A percentile compares a stretch with the other conserved stretches of the same genome.
Conservation (phyloP, 2,797 vertebrate genomes). For the Amblyopsis hoosieri region DNA sequence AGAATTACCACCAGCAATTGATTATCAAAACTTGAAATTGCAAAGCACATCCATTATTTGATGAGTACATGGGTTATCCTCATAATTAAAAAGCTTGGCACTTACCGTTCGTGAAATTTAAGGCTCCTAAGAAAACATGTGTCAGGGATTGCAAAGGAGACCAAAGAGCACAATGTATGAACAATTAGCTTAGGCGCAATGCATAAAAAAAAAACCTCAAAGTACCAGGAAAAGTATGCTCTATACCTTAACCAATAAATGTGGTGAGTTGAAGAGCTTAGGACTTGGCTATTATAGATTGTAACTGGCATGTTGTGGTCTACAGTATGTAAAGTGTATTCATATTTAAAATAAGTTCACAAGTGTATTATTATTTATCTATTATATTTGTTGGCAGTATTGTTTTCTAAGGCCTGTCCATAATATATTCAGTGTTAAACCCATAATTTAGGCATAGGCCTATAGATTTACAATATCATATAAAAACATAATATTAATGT, state of each 20-base stretch:
- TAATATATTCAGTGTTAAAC: too few relatives aligned
- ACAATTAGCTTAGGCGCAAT: conserved; percentile 78
- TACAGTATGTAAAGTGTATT: too few relatives aligned
- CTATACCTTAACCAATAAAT: conserved; percentile 26
- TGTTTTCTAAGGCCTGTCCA: too few relatives aligned
- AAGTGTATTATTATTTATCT: too few relatives aligned
- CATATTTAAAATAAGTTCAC: too few relatives aligned
- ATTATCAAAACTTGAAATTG: conserved; percentile 99
- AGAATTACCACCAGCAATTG: conserved; percentile 98
- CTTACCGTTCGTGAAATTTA: conserved; percentile 85
- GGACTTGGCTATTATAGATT: too few relatives aligned
- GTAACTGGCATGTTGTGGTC: too few relatives aligned
- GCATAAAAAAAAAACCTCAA: conserved; percentile 60
- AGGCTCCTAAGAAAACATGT: conserved; percentile 78
- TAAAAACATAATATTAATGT: not conserved
- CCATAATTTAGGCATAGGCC: too few relatives aligned
- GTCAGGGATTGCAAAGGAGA: conserved; percentile 83
- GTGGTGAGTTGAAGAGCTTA: conserved; percentile 13
- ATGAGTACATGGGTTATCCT: conserved; percentile 94
- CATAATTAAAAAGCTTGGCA: conserved; percentile 96
- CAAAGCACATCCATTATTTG: conserved; percentile 97
- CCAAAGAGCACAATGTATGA: conserved; percentile 67
- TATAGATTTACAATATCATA: not conserved
- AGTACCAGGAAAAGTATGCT: conserved; percentile 35
- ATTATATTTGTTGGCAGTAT: too few relatives aligned